Base-by-base conservation (phyloP, 1,140 invertebrate species). In the Tetragnatha versicolor region DNA sequence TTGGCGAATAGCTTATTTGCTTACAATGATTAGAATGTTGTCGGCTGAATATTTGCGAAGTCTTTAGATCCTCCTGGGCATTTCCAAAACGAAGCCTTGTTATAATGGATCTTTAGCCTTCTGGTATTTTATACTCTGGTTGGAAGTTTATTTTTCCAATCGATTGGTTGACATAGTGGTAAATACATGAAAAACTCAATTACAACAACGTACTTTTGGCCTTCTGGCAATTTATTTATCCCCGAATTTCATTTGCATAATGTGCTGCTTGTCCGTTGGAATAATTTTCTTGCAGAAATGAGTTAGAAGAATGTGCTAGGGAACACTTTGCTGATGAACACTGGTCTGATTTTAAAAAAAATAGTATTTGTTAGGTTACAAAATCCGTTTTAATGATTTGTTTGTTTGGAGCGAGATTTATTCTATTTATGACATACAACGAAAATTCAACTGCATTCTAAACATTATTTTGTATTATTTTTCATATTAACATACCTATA, bases 131-230 rank as follows among this genome's bases (percentile, higher is more conserved):
- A 66, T 65, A 25, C 47, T 12, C 53, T 3, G 27, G 27, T 14
- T n/a, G 33, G 14, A 20, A 22, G 39, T 45, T 65, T 65, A 53
- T 77, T 53, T 53, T 53, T 53, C 35, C 42, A 55, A 77, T 77
- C 61, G 73, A 77, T 65, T 35, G 47, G 61, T 77, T 77, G 73
- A 77, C 73, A 65, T 60, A 66, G 72, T 35, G 60, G 29, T 76
- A 65, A 65, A 76, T 60, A 63, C 47, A 65, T 66, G 73, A 77
- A 77, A 77, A 77, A 77, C 73, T 77, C 73, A 66, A 65, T 77
- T 66, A 42, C 27, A 65, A 39, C 20, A 39, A 61, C 42, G 61
- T 47, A 27, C 60, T 76, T 76, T 51, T 2, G 25, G 17, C 61
- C 73, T 77, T 39, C 45, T 65, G 73, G 73, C 73, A 39, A 77